Conservation (phyloP, 2,888 invertebrate species). For the Linnaemya tessellans region DNA sequence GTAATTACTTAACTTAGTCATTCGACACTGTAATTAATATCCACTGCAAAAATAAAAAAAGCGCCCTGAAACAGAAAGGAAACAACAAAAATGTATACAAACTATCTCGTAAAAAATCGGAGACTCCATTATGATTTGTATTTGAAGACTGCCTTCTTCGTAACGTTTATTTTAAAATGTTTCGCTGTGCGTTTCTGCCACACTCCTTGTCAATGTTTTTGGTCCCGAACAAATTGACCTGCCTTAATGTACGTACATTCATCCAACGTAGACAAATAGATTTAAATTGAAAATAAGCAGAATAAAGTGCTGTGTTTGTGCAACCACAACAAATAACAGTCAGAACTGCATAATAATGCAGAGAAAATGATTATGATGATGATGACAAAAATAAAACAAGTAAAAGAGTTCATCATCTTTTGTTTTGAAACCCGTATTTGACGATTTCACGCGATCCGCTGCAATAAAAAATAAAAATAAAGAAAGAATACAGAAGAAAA, state of each 20-base stretch:
- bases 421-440: constrained; percentile 61
- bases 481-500: constrained; percentile 14
- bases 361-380: constrained; percentile 18
- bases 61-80: too few species aligned
- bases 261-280: constrained; percentile 12
- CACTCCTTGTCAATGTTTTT: too few species aligned
- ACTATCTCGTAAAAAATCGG: too few species aligned
- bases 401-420: constrained; percentile 56
- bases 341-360: constrained; percentile 21
- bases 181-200: too few species aligned
- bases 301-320: neutral
- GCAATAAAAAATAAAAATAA: constrained; percentile 47
- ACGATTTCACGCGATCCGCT: constrained; percentile 59
- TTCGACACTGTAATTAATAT: too few species aligned
- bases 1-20: too few species aligned
- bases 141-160: too few species aligned
- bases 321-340: constrained; percentile 33
- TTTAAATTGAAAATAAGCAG: constrained; percentile 28
- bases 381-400: neutral
- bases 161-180: too few species aligned
- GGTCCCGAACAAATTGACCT: too few species aligned
- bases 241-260: neutral
- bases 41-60: too few species aligned
- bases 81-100: too few species aligned
- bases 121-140: too few species aligned